phyloP scores from a whole-genome alignment of 53 echinoderm and acorn worm species.

The Arbacia lixula region DNA sequence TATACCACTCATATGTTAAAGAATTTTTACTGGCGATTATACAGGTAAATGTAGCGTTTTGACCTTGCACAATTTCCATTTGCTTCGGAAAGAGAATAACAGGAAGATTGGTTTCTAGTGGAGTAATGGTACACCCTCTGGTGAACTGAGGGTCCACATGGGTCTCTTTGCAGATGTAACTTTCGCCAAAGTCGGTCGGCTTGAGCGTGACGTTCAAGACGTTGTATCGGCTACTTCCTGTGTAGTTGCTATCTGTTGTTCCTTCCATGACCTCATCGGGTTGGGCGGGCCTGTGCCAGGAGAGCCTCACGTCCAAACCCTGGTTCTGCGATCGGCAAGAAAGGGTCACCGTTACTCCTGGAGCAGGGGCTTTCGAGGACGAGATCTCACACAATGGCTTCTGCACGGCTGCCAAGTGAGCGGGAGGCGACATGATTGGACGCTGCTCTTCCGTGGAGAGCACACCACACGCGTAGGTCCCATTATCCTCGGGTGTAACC shows the following conservation, averaged over 20 bases:
- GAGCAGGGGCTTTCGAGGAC: neutral
- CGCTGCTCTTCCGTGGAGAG: neutral
- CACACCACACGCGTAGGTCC: constrained; percentile 38
- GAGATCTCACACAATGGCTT: neutral
- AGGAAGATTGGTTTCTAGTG: constrained; percentile 28
- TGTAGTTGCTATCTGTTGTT: neutral
- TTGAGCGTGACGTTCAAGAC: constrained; percentile 19
- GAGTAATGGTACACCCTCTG: constrained; percentile 28
- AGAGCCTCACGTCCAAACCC: constrained; percentile 23
- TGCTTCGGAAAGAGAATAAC: constrained; percentile 36
- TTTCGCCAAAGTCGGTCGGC: constrained; percentile 40
- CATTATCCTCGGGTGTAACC: constrained; percentile 1
- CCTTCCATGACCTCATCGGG: constrained; percentile 31
- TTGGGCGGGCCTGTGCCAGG: constrained; percentile 40
- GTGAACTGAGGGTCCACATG: neutral
- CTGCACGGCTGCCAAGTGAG: neutral
- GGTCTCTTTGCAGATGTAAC: constrained; percentile 31
- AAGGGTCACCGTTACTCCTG: constrained; percentile 15
- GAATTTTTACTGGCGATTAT: constrained; percentile 52
- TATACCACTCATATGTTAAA: constrained; percentile 37
- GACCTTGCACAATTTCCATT: constrained; percentile 33
- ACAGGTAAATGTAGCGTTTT: constrained; percentile 38
- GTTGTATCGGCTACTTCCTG: neutral
- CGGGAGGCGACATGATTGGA: constrained; percentile 6
- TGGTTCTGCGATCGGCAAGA: constrained; percentile 38